Base-by-base conservation (phyloP, 2,113 vertebrate genomes). In the Phasianus colchicus region DNA sequence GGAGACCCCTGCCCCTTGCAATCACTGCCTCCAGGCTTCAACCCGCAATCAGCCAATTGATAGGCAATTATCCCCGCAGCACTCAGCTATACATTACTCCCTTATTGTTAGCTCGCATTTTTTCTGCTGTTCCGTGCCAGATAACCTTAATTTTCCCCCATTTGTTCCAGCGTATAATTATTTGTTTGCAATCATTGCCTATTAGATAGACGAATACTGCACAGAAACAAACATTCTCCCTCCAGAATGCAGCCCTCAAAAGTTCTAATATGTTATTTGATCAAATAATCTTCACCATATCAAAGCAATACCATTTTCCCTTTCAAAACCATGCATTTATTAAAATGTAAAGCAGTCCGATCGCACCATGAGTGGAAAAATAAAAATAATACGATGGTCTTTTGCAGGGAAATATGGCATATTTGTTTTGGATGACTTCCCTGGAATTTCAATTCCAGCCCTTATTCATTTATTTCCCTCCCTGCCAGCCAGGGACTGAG, bases 291-390 rank as follows among this genome's bases (percentile, higher is more conserved):
- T 86, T 57, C 32, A 55, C 95, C 71, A 36, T 97, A 97, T 95
- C 97, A 95, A 96, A 96, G 94, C 89, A 95, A 96, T 94, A 94
- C 96, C 96, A 89, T 95, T 97, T 97, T 93, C 94, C 93, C 83
- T 89, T 96, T 84, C 85, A 91, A 92, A 94, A 95, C 95, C 76
- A 84, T 61, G 94, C 97, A 94, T 97, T 97, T 97, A 97, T 98
- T 97, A 98, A 97, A 97, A 97, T 97, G 95, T 95, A 98, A 98
- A 98, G 94, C 73, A 97, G 93, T 89, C 91, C 86, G 90, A 92
- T 96, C 92, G 86, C 57, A 93, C 86, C 86, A 86, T 86, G 91
- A 96, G 89, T 0, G 6, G 80, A 88, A 90, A 97, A 96, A 95
- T 93, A 95, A 93, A 93, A 91, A 96, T 87, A 92, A 96, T 96